These are phyloP conservation scores for Heterodera carotae DNA, from an alignment of 1,140 invertebrate species.

Conservation along the genomic window DNA sequence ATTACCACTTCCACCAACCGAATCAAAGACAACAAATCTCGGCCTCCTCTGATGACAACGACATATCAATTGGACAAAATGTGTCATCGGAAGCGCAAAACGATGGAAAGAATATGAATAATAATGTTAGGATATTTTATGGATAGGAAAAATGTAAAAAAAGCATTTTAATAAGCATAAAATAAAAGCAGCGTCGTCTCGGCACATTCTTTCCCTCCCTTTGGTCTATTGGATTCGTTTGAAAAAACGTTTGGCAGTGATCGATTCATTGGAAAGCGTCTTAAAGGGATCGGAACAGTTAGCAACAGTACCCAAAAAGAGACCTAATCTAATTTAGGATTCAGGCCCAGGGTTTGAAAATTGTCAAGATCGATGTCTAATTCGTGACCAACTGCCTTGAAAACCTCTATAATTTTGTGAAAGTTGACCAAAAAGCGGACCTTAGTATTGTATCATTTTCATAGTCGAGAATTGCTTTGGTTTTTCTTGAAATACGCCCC, in stretches of 20 bases:
- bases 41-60: background rate
- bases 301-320: too few relatives aligned
- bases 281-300: too few relatives aligned
- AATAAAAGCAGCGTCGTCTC: background rate
- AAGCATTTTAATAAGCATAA: background rate
- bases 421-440: too few relatives aligned
- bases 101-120: background rate
- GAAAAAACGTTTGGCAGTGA: constrained; percentile 35
- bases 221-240: constrained; percentile 31
- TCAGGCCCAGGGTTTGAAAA: too few relatives aligned
- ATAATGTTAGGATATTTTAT: constrained; percentile 10
- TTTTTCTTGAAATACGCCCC: background rate
- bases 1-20: background rate
- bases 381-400: too few relatives aligned
- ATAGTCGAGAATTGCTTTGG: too few relatives aligned
- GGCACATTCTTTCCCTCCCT: background rate
- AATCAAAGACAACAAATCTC: background rate
- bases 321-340: too few relatives aligned
- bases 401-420: too few relatives aligned
- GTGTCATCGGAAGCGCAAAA: background rate
- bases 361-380: too few relatives aligned
- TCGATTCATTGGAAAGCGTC: constrained; percentile 41
- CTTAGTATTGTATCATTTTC: too few relatives aligned
- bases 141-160: background rate
- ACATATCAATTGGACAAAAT: background rate